Base-by-base conservation (phyloP, 1,140 invertebrate genomes). In the Lordiphosa mommai region DNA sequence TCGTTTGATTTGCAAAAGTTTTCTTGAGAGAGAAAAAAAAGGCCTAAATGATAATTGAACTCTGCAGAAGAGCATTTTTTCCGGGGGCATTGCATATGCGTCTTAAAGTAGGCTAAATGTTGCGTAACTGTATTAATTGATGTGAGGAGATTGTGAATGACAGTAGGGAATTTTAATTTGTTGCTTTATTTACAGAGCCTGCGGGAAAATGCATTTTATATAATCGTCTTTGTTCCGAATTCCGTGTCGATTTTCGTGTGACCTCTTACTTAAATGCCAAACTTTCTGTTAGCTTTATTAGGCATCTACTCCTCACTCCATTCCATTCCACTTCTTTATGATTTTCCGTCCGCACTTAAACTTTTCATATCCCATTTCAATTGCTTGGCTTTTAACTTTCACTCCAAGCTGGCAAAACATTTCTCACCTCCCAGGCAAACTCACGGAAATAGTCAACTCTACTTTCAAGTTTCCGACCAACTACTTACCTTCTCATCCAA, bases 341-440 rank as follows among this genome's bases (percentile, higher is more conserved):
- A 23, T 23, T 20, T 20, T n/a, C n/a, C n/a, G n/a, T n/a, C 17
- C 17, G 17, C 3, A 20, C 17, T 4, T 20, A 23, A 40, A 61
- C 36, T 61, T 49, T 49, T 56, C 36, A 34, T 60, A 29, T 49
- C 44, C 50, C 53, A 77, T 68, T 77, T 56, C 50, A 70, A 71
- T 77, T 34, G 61, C 61, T 53, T 58, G 57, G 46, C 57, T 67
- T 36, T 36, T 46, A 71, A 59, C 72, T 76, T 59, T 66, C 61
- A 44, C 47, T 57, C 14, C 50, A 37, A 65, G 53, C 36, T 64
- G 0, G 20, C 20, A 23, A 6, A 23, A 23, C 20, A 23, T 71
- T 58, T 50, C 55, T 46, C 56, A 53, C 49, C 58, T 67, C 27
- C 6, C 23, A 29, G 37, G 32, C 30, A 30, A 70, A 66, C 64